Conservation (phyloP, 2,797 vertebrate species). For the Oophaga sylvatica region DNA sequence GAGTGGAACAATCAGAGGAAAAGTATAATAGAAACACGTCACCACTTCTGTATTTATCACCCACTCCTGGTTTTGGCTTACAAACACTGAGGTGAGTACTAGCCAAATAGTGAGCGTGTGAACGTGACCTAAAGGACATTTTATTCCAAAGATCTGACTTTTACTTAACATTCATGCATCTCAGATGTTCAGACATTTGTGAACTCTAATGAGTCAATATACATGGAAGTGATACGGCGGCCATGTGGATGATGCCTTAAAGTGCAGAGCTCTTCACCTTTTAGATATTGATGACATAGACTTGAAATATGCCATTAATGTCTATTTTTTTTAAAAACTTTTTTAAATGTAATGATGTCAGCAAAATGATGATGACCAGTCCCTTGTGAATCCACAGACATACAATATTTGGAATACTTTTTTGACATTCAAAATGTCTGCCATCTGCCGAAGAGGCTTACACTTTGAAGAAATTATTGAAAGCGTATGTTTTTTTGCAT, state of each 20-base stretch:
- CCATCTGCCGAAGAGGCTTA: not conserved
- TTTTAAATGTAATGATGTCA: not conserved
- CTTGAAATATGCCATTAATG: not conserved
- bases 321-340: not conserved
- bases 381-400: not conserved
- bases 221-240: too few species aligned
- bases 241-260: not conserved
- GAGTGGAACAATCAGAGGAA: too few species aligned
- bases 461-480: slow-evolving; percentile 20
- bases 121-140: too few species aligned
- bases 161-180: too few species aligned
- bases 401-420: not conserved
- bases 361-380: not conserved
- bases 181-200: too few species aligned
- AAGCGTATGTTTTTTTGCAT: not conserved
- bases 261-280: not conserved
- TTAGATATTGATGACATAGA: not conserved
- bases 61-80: too few species aligned
- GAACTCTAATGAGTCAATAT: too few species aligned
- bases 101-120: too few species aligned
- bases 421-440: not conserved
- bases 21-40: too few species aligned
- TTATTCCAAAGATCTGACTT: too few species aligned
- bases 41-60: too few species aligned
- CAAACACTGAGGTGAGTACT: too few species aligned